A percentile compares a stretch with the other conserved stretches of the same genome.
phyloP scores from a whole-genome alignment of 2,888 invertebrate genomes.

The Callosobruchus maculatus region DNA sequence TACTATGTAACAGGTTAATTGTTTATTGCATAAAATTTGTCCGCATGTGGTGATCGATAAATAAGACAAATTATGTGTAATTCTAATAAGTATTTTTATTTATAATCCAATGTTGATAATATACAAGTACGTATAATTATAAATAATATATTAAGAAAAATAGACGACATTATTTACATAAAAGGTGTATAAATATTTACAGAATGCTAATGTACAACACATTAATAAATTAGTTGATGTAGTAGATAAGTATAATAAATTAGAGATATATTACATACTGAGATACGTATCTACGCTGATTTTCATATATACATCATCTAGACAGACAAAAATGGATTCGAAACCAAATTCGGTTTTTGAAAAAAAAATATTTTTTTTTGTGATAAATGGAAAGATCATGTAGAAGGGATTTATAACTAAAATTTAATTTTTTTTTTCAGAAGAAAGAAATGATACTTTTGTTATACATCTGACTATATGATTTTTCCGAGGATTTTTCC shows the following conservation, averaged over 20 bases:
- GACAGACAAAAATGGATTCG: not conserved
- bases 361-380: too few species aligned
- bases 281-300: conserved; percentile 40
- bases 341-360: not conserved
- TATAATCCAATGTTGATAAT: conserved; percentile 18
- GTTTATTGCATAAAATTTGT: not conserved
- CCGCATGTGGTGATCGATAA: not conserved
- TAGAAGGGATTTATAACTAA: too few species aligned
- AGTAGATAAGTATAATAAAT: conserved; percentile 24
- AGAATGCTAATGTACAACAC: conserved; percentile 31
- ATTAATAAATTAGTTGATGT: conserved; percentile 30
- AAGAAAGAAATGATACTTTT: too few species aligned
- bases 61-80: not conserved
- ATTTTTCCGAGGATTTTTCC: too few species aligned
- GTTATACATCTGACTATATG: too few species aligned
- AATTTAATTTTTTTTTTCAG: too few species aligned
- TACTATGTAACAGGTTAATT: not conserved
- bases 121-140: conserved; percentile 23
- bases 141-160: conserved; percentile 8
- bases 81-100: conserved; percentile 10
- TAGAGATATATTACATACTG: conserved; percentile 34
- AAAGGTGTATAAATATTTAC: conserved; percentile 29
- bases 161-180: conserved; percentile 25
- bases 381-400: too few species aligned
- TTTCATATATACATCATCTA: conserved; percentile 30